Percentiles rank a stretch among this genome's conserved stretches.
phyloP scores from a whole-genome alignment of 1,140 invertebrate species.

The Solenopsis fugax region DNA sequence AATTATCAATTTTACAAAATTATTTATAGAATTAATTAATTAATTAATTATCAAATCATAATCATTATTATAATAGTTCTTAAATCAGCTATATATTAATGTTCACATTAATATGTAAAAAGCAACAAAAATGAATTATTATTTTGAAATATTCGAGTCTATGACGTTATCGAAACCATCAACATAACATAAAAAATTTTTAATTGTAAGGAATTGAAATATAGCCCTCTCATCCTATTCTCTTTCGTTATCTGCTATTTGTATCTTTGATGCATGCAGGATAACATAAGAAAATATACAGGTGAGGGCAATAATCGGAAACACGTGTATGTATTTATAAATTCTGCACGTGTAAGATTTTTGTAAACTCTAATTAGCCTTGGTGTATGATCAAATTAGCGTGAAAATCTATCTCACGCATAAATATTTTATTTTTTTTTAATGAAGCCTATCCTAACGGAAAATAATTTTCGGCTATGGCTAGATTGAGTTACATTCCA shows the following conservation, averaged over 20 bases:
- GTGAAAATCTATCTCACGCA: neutral
- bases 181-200: neutral
- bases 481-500: slow-evolving; percentile 6
- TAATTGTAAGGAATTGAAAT: neutral
- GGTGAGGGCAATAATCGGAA: neutral
- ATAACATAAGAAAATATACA: slow-evolving; percentile 1
- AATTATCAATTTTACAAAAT: neutral
- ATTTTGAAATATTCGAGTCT: neutral
- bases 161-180: neutral
- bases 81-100: neutral
- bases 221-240: neutral
- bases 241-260: neutral
- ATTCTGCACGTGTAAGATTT: neutral
- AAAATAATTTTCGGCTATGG: neutral
- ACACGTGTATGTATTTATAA: neutral
- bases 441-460: neutral
- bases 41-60: neutral
- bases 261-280: neutral
- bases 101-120: neutral
- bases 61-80: neutral
- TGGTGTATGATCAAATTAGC: neutral
- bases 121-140: neutral
- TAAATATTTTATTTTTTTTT: slow-evolving; percentile 11
- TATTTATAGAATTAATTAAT: neutral
- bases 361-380: neutral